Conservation (phyloP, 35 echinoderm and acorn worm genomes). For the Apostichopus californicus region DNA sequence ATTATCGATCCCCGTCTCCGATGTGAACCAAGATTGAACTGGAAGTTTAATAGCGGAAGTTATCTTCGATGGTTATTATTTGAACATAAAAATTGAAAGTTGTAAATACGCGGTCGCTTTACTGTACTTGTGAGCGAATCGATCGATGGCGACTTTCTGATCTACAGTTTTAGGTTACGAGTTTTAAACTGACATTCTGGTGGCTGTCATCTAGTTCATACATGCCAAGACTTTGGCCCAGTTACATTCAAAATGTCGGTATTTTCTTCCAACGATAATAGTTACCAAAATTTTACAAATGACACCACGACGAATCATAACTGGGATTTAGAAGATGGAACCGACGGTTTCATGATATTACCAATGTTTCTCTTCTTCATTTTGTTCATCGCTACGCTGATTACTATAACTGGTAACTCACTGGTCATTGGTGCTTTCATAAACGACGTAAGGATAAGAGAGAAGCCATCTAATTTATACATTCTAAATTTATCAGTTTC, state of each 20-base stretch:
- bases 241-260: background rate
- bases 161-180: background rate
- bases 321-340: too few relatives aligned
- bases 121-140: too few relatives aligned
- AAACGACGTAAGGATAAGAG: background rate
- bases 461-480: slow-evolving; percentile 16
- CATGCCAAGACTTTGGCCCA: background rate
- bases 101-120: too few relatives aligned
- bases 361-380: background rate
- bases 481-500: slow-evolving; percentile 9
- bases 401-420: slow-evolving; percentile 26
- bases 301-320: background rate
- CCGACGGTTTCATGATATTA: background rate
- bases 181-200: background rate
- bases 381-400: background rate
- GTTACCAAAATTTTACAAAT: background rate
- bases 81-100: background rate
- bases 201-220: background rate
- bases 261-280: background rate
- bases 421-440: slow-evolving; percentile 25
- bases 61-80: background rate
- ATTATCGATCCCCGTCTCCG: background rate
- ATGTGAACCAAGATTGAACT: background rate
- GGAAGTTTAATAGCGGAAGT: background rate
- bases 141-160: background rate